These are phyloP conservation scores for Notolepis coatsorum DNA, from an alignment of 2,797 vertebrate genomes.

Conservation along the genomic window DNA sequence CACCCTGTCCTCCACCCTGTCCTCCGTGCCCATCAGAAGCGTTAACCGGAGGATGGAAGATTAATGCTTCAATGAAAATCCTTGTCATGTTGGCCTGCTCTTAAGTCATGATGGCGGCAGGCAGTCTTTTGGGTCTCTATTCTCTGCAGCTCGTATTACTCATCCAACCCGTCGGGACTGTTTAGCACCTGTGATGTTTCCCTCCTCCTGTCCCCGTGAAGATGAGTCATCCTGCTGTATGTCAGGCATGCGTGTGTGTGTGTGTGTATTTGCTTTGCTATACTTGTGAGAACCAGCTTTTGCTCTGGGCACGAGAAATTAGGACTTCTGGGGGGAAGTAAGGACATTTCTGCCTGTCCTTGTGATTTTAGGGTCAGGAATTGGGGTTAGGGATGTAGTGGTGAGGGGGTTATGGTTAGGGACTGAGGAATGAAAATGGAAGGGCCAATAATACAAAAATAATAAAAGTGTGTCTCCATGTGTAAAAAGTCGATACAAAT, in stretches of 20 bases:
- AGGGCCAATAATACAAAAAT: too few relatives aligned
- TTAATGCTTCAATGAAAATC: slow-evolving; percentile 50
- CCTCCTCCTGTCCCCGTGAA: too few relatives aligned
- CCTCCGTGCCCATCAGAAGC: background rate
- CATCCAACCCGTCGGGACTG: background rate
- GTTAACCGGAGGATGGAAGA: slow-evolving; percentile 39
- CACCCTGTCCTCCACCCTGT: background rate
- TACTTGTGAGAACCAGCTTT: too few relatives aligned
- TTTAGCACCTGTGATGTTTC: slow-evolving; percentile 17
- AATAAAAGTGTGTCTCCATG: too few relatives aligned
- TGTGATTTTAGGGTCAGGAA: too few relatives aligned
- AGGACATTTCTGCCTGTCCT: too few relatives aligned
- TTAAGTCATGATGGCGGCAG: slow-evolving; percentile 16
- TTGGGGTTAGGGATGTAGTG: too few relatives aligned
- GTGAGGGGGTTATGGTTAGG: too few relatives aligned
- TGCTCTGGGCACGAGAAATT: too few relatives aligned
- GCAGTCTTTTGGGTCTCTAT: slow-evolving; percentile 44
- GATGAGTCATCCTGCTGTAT: slow-evolving; percentile 11
- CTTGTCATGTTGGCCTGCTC: slow-evolving; percentile 36
- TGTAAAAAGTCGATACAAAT: too few relatives aligned
- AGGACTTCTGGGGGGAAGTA: too few relatives aligned
- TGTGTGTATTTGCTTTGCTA: background rate
- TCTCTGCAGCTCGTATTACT: slow-evolving; percentile 41
- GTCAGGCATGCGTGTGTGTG: background rate
- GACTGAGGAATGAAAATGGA: too few relatives aligned